phyloP scores from a whole-genome alignment of 2,888 invertebrate species.

The Synanthedon myopaeformis region DNA sequence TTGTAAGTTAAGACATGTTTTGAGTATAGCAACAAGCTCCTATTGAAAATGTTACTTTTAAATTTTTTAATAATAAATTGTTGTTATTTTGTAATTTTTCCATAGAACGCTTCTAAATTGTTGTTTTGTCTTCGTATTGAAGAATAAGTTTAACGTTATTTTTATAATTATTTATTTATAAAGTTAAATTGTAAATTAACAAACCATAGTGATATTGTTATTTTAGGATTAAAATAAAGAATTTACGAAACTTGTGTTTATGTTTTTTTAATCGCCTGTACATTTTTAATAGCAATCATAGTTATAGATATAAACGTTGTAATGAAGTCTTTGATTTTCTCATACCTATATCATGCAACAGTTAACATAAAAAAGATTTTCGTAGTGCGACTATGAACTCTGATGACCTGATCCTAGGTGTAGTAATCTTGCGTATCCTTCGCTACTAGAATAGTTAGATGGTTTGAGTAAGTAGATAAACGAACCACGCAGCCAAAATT shows the following conservation, averaged over 20 bases:
- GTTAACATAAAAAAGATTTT: no score
- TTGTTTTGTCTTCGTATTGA: constrained; percentile 48
- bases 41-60: not conserved
- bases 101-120: constrained; percentile 44
- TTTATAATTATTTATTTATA: constrained; percentile 65
- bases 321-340: no score
- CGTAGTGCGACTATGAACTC: no score
- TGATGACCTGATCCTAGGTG: no score
- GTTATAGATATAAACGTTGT: no score
- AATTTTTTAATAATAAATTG: not conserved
- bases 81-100: constrained; percentile 33
- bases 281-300: not conserved
- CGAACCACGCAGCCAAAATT: no score
- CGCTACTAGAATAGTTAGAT: no score
- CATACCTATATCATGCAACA: no score
- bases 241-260: constrained; percentile 13
- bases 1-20: no score
- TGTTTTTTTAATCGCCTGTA: constrained; percentile 10
- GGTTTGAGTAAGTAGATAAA: no score
- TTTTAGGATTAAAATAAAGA: constrained; percentile 42
- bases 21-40: not conserved
- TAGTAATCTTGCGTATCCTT: no score
- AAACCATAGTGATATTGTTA: constrained; percentile 52
- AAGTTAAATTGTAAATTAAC: constrained; percentile 68
- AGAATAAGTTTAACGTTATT: constrained; percentile 53